Percentiles rank a stretch among this genome's conserved stretches.
Evolutionary conservation across 2,113 vertebrate species (phyloP).

Genomic region (Pagrus major): DNA sequence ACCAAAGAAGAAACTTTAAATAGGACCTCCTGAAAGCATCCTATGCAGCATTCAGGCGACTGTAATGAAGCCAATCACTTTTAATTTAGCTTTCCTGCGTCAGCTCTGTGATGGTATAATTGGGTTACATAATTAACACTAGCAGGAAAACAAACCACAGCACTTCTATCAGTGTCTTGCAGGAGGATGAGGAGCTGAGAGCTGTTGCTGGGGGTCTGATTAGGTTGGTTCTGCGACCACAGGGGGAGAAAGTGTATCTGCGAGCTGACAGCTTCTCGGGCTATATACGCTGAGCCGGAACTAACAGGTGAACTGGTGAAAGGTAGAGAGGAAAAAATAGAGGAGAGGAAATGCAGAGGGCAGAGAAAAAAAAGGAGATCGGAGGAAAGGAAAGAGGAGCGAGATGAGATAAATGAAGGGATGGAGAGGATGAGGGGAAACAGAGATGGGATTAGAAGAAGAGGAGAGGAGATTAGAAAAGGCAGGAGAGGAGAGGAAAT

Average conservation of each 20-base stretch:
- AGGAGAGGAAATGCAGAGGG: neutral
- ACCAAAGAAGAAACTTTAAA: conserved; percentile 70
- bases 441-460: conserved; percentile 18
- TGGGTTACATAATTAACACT: conserved; percentile 82
- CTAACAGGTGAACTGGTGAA: conserved; percentile 55
- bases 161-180: conserved; percentile 74
- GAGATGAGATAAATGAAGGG: conserved; percentile 45
- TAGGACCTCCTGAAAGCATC: conserved; percentile 65
- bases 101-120: conserved; percentile 79
- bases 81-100: conserved; percentile 77
- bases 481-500: conserved; percentile 30
- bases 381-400: neutral
- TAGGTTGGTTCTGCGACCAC: conserved; percentile 56
- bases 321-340: conserved; percentile 1
- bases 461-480: neutral
- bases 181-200: conserved; percentile 60
- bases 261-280: conserved; percentile 47
- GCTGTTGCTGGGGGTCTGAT: conserved; percentile 69
- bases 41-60: conserved; percentile 63
- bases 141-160: conserved; percentile 76
- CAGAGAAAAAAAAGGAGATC: neutral
- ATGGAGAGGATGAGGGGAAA: conserved; percentile 1
- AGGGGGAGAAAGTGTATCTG: conserved; percentile 47
- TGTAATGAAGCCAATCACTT: conserved; percentile 83
- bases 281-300: conserved; percentile 38